Evolutionary conservation across 1,140 invertebrate species (phyloP).

Genomic region (Dufourea novaeangliae): DNA sequence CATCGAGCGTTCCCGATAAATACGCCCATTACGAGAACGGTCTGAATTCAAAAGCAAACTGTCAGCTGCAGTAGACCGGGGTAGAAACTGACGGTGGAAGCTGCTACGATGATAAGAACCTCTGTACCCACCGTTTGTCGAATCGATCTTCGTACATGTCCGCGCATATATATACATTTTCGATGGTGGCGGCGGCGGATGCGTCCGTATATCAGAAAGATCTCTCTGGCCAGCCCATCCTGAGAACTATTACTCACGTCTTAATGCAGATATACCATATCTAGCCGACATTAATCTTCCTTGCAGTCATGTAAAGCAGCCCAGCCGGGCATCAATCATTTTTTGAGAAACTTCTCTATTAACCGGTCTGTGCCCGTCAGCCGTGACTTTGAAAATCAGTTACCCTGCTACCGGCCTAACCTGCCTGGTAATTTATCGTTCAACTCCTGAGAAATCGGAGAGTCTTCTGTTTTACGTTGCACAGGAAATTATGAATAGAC

Average conservation of each 20-base stretch:
- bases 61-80: slow-evolving; percentile 18
- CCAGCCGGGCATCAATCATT: not conserved
- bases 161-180: slow-evolving; percentile 18
- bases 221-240: not conserved
- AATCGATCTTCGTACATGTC: slow-evolving; percentile 50
- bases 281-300: slow-evolving; percentile 4
- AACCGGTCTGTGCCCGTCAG: not conserved
- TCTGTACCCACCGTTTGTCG: slow-evolving; percentile 13
- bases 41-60: slow-evolving; percentile 58
- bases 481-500: too few species aligned
- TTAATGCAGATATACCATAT: slow-evolving; percentile 8
- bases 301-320: not conserved
- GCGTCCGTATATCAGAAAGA: not conserved
- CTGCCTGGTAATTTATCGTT: not conserved
- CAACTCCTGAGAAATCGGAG: not conserved
- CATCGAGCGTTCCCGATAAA: slow-evolving; percentile 43
- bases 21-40: slow-evolving; percentile 25
- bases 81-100: slow-evolving; percentile 27
- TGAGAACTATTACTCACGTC: slow-evolving; percentile 16
- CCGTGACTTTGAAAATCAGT: not conserved
- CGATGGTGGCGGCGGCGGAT: not conserved
- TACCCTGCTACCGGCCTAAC: too few species aligned
- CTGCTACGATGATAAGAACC: slow-evolving; percentile 47
- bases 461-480: not conserved
- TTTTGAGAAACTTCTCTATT: slow-evolving; percentile 16